A percentile compares a stretch with the other conserved stretches of the same genome.
Evolutionary conservation across 2,797 vertebrate species (phyloP).

Genomic region (Babyrousa celebensis): DNA sequence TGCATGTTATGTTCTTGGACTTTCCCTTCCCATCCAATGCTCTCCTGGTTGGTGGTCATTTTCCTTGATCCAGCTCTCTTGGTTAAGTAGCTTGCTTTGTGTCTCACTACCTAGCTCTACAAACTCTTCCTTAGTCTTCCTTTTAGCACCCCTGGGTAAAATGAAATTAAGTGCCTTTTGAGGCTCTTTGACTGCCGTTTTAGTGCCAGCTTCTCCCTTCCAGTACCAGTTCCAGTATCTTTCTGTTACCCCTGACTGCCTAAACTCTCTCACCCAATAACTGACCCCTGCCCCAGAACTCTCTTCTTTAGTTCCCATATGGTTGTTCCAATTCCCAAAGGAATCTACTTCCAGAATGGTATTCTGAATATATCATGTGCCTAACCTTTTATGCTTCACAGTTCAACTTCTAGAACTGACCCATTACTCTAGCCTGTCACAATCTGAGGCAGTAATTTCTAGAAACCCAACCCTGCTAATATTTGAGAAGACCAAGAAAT

Average conservation of each 20-base stretch:
- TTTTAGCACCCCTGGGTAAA: constrained; percentile 32
- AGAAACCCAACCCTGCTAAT: neutral
- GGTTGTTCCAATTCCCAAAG: neutral
- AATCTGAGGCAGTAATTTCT: constrained; percentile 58
- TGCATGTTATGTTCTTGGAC: neutral
- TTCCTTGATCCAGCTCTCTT: neutral
- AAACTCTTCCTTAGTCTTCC: constrained; percentile 34
- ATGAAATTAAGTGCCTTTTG: constrained; percentile 51
- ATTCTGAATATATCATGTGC: neutral
- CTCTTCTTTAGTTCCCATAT: neutral
- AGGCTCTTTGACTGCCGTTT: neutral
- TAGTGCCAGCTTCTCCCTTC: neutral
- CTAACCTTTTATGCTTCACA: constrained; percentile 19
- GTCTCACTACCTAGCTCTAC: neutral
- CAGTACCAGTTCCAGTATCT: neutral
- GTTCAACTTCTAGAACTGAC: neutral
- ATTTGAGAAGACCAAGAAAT: neutral
- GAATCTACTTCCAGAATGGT: constrained; percentile 16
- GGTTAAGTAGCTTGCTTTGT: neutral
- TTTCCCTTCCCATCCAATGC: neutral
- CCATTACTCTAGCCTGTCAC: neutral
- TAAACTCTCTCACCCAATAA: constrained; percentile 23
- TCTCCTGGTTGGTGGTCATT: neutral
- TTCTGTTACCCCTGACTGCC: neutral
- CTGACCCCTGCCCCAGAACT: neutral